These are phyloP conservation scores for Automeris io DNA, from an alignment of 2,888 invertebrate species.

Conservation along the genomic window DNA sequence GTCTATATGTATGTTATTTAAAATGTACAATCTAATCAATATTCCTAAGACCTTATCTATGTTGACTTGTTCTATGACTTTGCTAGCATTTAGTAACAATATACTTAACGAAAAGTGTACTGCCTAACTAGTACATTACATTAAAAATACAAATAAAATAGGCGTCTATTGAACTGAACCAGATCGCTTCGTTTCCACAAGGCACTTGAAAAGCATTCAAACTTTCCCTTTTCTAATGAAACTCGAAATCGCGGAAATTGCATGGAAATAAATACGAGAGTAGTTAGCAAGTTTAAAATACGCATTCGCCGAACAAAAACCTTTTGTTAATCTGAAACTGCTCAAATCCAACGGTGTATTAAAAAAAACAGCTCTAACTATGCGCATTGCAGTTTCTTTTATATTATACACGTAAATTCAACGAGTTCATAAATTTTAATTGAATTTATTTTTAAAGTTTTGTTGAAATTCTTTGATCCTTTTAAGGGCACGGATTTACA, in stretches of 20 bases:
- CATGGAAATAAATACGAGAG: slow-evolving; percentile 57
- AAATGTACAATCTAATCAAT: too few relatives aligned
- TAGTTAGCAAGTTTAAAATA: slow-evolving; percentile 61
- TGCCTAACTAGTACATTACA: too few relatives aligned
- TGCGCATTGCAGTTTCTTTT: slow-evolving; percentile 29
- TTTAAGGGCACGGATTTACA: too few relatives aligned
- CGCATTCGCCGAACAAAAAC: slow-evolving; percentile 39
- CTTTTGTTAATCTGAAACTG: slow-evolving; percentile 62
- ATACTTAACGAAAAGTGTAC: too few relatives aligned
- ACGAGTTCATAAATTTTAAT: too few relatives aligned
- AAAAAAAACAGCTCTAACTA: slow-evolving; percentile 33
- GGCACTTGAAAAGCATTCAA: slow-evolving; percentile 35
- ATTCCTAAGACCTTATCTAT: too few relatives aligned
- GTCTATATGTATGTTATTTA: too few relatives aligned
- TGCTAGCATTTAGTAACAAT: too few relatives aligned
- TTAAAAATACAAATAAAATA: slow-evolving; percentile 33
- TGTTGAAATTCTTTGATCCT: too few relatives aligned
- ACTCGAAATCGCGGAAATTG: slow-evolving; percentile 54
- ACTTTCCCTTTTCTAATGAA: slow-evolving; percentile 57
- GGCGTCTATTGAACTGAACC: slow-evolving; percentile 26
- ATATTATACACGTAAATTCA: slow-evolving; percentile 2
- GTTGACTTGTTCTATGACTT: too few relatives aligned
- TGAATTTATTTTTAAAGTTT: too few relatives aligned
- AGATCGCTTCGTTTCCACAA: slow-evolving; percentile 25
- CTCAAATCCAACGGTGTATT: slow-evolving; percentile 30